Conservation (phyloP, 1,140 invertebrate genomes). For the Metaphire vulgaris region DNA sequence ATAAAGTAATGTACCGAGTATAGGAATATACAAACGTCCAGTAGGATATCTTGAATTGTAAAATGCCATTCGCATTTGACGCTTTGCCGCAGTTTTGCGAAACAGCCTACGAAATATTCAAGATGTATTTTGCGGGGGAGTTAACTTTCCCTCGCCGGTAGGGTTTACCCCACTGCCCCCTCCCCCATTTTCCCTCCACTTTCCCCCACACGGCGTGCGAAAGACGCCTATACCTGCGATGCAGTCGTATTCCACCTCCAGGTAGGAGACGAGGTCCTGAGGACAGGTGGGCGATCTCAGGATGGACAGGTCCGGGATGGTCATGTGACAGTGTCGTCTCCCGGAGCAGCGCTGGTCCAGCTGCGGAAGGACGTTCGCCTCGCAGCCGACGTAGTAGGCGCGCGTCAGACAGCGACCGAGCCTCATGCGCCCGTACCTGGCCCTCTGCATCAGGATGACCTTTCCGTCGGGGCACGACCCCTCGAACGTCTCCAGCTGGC, state of each 20-base stretch:
- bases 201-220: no score
- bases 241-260: slow-evolving; percentile 16
- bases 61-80: no score
- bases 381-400: not conserved
- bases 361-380: not conserved
- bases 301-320: slow-evolving; percentile 9
- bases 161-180: slow-evolving; percentile 64
- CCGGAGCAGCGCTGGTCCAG: slow-evolving; percentile 41
- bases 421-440: not conserved
- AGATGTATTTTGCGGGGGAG: no score
- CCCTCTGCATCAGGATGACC: not conserved
- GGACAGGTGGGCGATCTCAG: slow-evolving; percentile 8
- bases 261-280: slow-evolving; percentile 16
- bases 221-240: no score
- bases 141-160: no score
- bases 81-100: no score
- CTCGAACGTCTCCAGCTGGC: not conserved
- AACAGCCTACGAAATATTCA: no score
- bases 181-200: no score
- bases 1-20: no score
- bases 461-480: not conserved
- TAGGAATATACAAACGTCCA: no score
- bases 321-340: slow-evolving; percentile 16
- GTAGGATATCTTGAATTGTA: no score
- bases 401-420: not conserved